Conservation (phyloP, 2,888 invertebrate species). For the Alloplasta piceator region DNA sequence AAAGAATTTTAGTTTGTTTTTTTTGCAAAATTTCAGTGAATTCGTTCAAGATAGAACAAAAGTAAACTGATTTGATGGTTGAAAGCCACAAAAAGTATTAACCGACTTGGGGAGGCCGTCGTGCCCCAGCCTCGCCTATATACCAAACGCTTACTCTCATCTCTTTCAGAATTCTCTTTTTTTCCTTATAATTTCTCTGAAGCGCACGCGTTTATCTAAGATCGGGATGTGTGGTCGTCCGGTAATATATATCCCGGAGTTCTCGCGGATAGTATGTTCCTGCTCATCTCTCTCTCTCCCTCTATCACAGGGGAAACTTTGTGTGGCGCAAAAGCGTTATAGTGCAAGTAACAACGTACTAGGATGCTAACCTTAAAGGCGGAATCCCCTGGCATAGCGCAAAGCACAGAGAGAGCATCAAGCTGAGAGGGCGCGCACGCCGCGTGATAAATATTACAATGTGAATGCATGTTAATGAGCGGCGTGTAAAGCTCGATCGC, state of each 20-base stretch:
- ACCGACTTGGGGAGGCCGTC: no score
- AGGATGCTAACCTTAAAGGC: slow-evolving; percentile 4
- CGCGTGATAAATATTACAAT: slow-evolving; percentile 78
- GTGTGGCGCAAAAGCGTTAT: slow-evolving; percentile 51
- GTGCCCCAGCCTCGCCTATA: no score
- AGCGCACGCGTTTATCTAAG: slow-evolving; percentile 73
- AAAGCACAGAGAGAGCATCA: slow-evolving; percentile 21
- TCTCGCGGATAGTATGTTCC: slow-evolving; percentile 44
- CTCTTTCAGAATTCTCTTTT: slow-evolving; percentile 24
- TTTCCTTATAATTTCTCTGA: slow-evolving; percentile 35
- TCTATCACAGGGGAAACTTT: slow-evolving; percentile 22
- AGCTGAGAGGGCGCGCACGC: slow-evolving; percentile 40
- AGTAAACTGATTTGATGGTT: no score
- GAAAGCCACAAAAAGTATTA: no score
- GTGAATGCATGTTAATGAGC: slow-evolving; percentile 82
- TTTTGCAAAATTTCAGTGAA: no score
- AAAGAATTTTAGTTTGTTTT: no score
- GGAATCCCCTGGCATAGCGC: slow-evolving; percentile 35
- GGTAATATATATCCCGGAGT: slow-evolving; percentile 59
- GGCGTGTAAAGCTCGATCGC: slow-evolving; percentile 61
- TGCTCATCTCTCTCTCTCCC: slow-evolving; percentile 51
- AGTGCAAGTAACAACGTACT: slow-evolving; percentile 61
- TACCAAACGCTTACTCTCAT: background rate
- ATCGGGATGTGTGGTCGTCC: slow-evolving; percentile 77
- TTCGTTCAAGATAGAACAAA: no score